A percentile compares a stretch with the other conserved stretches of the same genome.
phyloP scores from a whole-genome alignment of 2,113 vertebrate species.

The Laticauda laticaudata region DNA sequence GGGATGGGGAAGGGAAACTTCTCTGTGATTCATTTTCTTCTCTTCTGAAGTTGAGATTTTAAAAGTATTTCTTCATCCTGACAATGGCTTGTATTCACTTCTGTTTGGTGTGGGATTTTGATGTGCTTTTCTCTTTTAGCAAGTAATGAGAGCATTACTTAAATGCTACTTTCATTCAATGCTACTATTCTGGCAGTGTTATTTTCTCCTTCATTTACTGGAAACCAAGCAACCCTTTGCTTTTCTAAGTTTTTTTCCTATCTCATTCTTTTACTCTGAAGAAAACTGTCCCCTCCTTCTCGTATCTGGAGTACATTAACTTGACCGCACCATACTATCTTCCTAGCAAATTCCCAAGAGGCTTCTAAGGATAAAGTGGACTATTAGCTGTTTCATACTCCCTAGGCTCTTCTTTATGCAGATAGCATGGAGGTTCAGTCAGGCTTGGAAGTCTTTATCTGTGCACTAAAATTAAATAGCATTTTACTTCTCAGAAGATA shows the following conservation, averaged over 20 bases:
- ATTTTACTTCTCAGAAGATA: constrained; percentile 14
- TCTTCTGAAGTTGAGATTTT: constrained; percentile 43
- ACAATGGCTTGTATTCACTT: constrained; percentile 40
- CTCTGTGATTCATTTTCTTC: constrained; percentile 38
- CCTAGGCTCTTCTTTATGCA: constrained; percentile 31
- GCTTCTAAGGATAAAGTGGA: constrained; percentile 32
- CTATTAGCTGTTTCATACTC: constrained; percentile 40
- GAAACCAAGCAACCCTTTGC: not conserved
- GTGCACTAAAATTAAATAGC: constrained; percentile 38
- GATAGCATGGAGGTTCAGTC: constrained; percentile 24
- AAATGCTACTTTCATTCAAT: not conserved
- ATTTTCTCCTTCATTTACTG: constrained; percentile 34
- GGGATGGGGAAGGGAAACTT: not conserved
- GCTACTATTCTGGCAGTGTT: constrained; percentile 20
- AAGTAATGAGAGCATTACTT: constrained; percentile 51
- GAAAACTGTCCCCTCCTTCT: not conserved
- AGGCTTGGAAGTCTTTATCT: constrained; percentile 41
- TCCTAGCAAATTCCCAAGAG: constrained; percentile 33
- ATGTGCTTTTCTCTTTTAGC: constrained; percentile 32
- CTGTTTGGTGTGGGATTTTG: constrained; percentile 46
- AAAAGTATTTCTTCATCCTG: constrained; percentile 28
- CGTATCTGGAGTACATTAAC: constrained; percentile 20
- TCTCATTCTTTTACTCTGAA: not conserved
- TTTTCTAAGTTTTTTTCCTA: not conserved
- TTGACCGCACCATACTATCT: constrained; percentile 17